A percentile compares a stretch with the other conserved stretches of the same genome.
Evolutionary conservation across 2,113 vertebrate genomes (phyloP).

Genomic region (Brachionichthys hirsutus): DNA sequence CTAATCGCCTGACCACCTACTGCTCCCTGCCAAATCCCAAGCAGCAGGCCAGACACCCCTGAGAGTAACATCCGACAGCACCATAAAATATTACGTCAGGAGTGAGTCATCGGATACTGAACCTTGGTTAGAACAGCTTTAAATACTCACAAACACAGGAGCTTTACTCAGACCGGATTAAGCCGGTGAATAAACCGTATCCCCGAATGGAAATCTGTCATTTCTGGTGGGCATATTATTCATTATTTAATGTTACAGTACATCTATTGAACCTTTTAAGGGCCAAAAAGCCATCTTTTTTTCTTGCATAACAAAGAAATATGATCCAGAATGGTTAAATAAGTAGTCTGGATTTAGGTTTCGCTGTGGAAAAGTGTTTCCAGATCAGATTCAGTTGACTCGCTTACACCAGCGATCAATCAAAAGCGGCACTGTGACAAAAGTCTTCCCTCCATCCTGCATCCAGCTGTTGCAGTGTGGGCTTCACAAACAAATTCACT

Average conservation of each 20-base stretch:
- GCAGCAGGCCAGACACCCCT: conserved; percentile 56
- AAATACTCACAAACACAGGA: conserved; percentile 48
- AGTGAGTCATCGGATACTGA: conserved; percentile 58
- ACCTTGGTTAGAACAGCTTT: conserved; percentile 38
- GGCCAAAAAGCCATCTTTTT: not conserved
- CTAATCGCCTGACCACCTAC: conserved; percentile 72
- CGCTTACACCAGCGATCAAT: not conserved
- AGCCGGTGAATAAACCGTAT: conserved; percentile 27
- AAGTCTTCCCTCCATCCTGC: conserved; percentile 12
- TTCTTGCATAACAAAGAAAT: not conserved
- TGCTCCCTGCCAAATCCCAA: conserved; percentile 62
- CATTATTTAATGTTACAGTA: conserved; percentile 7
- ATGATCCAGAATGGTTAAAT: not conserved
- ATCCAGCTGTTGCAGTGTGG: conserved; percentile 53
- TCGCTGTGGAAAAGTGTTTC: not conserved
- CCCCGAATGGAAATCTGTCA: conserved; percentile 32
- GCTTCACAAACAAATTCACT: conserved; percentile 59
- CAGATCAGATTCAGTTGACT: not conserved
- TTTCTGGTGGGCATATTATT: conserved; percentile 21
- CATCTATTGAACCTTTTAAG: not conserved
- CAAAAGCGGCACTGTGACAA: conserved; percentile 10
- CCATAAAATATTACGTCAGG: conserved; percentile 71
- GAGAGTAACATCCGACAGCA: conserved; percentile 61
- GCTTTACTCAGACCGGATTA: conserved; percentile 50
- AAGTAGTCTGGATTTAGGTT: not conserved